Conservation (phyloP, 2,113 vertebrate genomes). For the Leucosticte australis region DNA sequence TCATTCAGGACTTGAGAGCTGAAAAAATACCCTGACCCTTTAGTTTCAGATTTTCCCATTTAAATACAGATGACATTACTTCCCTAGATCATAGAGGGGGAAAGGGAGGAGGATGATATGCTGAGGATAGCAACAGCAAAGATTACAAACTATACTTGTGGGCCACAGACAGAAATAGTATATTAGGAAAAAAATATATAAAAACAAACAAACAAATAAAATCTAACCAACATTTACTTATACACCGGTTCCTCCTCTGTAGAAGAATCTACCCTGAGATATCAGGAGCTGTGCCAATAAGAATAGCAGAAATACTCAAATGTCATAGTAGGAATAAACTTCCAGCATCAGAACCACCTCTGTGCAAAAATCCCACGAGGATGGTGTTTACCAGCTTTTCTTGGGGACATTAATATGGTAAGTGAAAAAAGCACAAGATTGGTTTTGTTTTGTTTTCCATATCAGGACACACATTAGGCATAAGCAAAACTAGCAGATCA, state of each 20-base stretch:
- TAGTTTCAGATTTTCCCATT: not conserved
- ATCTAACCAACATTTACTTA: not conserved
- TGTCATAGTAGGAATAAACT: not conserved
- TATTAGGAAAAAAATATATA: not conserved
- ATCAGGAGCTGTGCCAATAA: not conserved
- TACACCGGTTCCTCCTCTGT: not conserved
- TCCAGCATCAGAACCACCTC: not conserved
- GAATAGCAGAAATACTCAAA: not conserved
- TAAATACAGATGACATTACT: not conserved
- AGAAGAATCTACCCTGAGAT: not conserved
- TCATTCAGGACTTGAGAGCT: not conserved
- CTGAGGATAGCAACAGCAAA: not conserved
- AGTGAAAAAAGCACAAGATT: not conserved
- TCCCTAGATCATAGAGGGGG: not conserved
- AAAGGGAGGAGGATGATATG: not conserved
- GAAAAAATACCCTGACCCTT: not conserved
- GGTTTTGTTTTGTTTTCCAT: not conserved
- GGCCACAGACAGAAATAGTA: not conserved
- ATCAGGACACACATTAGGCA: not conserved
- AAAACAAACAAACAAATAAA: not conserved
- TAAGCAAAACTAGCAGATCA: not conserved
- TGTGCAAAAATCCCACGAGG: not conserved
- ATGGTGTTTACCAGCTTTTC: not conserved
- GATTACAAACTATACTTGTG: not conserved
- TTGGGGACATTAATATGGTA: not conserved